Conservation (phyloP, 1,140 invertebrate species). For the Papilio xuthus region DNA sequence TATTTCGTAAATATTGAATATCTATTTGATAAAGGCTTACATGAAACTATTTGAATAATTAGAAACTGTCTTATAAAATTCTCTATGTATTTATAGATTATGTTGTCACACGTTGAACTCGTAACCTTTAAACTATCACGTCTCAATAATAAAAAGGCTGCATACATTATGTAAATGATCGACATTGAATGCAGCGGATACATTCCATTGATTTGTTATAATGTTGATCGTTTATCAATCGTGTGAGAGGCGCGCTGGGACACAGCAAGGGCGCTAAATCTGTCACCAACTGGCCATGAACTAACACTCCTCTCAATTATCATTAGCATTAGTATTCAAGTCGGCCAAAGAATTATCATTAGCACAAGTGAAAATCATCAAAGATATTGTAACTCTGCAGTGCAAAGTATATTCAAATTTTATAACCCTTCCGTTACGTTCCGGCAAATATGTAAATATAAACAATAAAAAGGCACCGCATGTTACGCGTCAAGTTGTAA, state of each 20-base stretch:
- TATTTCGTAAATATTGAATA: not conserved
- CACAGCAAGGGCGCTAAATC: not conserved
- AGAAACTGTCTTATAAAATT: not conserved
- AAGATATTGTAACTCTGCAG: too few species aligned
- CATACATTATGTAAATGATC: conserved; percentile 17
- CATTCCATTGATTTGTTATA: not conserved
- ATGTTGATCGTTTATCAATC: not conserved
- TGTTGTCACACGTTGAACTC: not conserved
- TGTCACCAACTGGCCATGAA: not conserved
- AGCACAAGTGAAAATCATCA: too few species aligned
- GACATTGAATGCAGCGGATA: not conserved
- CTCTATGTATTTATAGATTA: not conserved
- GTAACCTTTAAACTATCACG: conserved; percentile 10
- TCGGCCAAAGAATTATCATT: too few species aligned
- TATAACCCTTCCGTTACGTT: conserved; percentile 3
- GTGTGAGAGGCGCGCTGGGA: not conserved
- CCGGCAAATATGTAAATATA: conserved; percentile 15
- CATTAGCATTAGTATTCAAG: too few species aligned
- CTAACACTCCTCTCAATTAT: conserved; percentile 1
- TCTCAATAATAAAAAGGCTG: conserved; percentile 15
- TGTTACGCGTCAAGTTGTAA: conserved; percentile 14
- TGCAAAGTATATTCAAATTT: not conserved
- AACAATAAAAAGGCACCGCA: not conserved
- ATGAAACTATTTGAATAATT: not conserved
- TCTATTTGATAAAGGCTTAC: not conserved